These are phyloP conservation scores for Protosalanx chinensis DNA, from an alignment of 2,797 vertebrate species.

Conservation along the genomic window DNA sequence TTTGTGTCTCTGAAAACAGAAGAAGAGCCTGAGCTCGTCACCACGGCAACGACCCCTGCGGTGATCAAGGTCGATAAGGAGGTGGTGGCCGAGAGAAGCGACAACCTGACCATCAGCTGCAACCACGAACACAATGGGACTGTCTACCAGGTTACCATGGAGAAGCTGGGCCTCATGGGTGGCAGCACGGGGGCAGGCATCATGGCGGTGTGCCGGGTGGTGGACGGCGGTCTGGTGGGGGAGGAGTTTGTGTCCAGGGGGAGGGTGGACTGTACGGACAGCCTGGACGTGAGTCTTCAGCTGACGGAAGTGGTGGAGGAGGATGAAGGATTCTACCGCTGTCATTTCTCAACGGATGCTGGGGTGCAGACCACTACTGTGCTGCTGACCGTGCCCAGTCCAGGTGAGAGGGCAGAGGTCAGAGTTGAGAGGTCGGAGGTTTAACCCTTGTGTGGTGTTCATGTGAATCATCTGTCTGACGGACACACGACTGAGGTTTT, in stretches of 20 bases:
- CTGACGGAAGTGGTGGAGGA: conserved; percentile 53
- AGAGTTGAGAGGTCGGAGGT: too few relatives aligned
- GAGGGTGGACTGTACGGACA: conserved; percentile 57
- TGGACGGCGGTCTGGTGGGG: conserved; percentile 47
- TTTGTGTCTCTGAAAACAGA: conserved; percentile 51
- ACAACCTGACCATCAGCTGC: conserved; percentile 69
- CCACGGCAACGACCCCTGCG: conserved; percentile 27
- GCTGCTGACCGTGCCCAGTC: conserved; percentile 53
- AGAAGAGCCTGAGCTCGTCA: conserved; percentile 37
- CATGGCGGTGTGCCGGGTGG: conserved; percentile 62
- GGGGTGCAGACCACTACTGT: conserved; percentile 59
- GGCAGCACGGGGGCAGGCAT: conserved; percentile 55
- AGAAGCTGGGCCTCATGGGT: conserved; percentile 63
- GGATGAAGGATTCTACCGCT: conserved; percentile 72
- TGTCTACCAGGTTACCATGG: conserved; percentile 60
- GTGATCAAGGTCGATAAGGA: conserved; percentile 15
- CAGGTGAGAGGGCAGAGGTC: conserved; percentile 54
- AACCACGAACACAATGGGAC: conserved; percentile 43
- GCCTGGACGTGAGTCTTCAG: conserved; percentile 49
- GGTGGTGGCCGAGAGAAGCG: conserved; percentile 44
- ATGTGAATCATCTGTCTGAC: too few relatives aligned
- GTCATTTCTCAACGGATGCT: conserved; percentile 49
- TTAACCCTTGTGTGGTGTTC: too few relatives aligned
- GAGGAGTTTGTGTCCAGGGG: conserved; percentile 66
- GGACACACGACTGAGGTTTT: too few relatives aligned